Percentiles rank a stretch among this genome's conserved stretches.
Evolutionary conservation across 2,888 invertebrate species (phyloP).

Genomic region (Aleiodes alternator): DNA sequence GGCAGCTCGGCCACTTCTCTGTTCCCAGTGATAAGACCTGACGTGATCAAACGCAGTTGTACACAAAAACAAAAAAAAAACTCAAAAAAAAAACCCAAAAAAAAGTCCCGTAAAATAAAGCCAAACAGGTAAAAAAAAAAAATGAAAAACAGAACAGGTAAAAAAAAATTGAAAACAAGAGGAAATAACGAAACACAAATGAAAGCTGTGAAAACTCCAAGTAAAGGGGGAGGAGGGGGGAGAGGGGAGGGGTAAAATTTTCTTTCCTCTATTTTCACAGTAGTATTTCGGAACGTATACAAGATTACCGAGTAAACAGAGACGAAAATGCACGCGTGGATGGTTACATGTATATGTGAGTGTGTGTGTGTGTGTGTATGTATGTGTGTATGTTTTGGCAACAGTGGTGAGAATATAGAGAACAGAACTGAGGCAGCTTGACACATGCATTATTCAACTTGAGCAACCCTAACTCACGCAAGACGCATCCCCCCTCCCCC

Average conservation of each 20-base stretch:
- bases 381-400: conserved; percentile 41
- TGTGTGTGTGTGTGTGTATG: conserved; percentile 24
- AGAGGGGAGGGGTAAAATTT: not conserved
- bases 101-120: not conserved
- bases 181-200: not conserved
- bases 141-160: not conserved
- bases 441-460: conserved; percentile 71
- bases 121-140: not conserved
- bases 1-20: conserved; percentile 13
- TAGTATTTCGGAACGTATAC: conserved; percentile 59
- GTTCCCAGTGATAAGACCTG: conserved; percentile 28
- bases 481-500: conserved; percentile 63
- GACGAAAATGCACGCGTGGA: conserved; percentile 63
- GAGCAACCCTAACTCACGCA: conserved; percentile 70
- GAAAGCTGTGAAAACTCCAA: conserved; percentile 30
- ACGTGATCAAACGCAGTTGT: conserved; percentile 29
- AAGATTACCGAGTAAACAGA: conserved; percentile 67
- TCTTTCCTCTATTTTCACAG: conserved; percentile 4
- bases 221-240: not conserved
- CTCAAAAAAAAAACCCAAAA: not conserved
- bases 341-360: conserved; percentile 23
- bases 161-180: conserved; percentile 9
- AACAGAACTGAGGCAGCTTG: conserved; percentile 62
- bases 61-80: not conserved
- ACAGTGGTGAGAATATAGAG: conserved; percentile 60